Conservation (phyloP, 2,888 invertebrate genomes). For the Timandra comae region DNA sequence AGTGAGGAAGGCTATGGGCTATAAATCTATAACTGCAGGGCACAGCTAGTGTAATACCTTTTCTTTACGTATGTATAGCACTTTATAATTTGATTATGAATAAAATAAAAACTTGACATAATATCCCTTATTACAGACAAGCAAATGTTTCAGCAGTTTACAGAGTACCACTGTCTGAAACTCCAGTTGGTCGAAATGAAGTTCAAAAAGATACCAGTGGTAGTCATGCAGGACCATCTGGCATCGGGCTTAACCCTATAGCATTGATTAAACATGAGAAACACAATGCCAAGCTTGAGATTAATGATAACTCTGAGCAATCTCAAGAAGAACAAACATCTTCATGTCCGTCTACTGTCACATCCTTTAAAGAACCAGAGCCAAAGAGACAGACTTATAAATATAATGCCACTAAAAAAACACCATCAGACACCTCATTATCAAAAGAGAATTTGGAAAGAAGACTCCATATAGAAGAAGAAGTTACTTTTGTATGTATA, state of each 20-base stretch:
- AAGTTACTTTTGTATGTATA: constrained; percentile 66
- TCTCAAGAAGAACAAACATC: constrained; percentile 10
- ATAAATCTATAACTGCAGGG: no score
- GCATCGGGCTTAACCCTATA: constrained; percentile 34
- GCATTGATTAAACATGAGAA: constrained; percentile 33
- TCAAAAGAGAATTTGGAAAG: constrained; percentile 52
- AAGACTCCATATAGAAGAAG: constrained; percentile 61
- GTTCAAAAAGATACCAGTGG: constrained; percentile 2
- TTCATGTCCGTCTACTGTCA: no score
- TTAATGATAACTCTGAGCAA: no score
- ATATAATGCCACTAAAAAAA: constrained; percentile 10
- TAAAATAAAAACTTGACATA: no score
- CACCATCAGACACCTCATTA: constrained; percentile 21
- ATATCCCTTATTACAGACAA: no score
- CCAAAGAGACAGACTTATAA: background rate
- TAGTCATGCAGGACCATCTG: constrained; percentile 26
- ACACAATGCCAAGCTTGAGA: no score
- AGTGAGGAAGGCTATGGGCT: no score
- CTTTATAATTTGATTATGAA: no score
- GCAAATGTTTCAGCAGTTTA: constrained; percentile 82
- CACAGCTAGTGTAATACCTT: no score
- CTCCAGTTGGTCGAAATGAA: constrained; percentile 1
- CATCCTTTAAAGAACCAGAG: constrained; percentile 6
- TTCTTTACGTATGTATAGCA: no score
- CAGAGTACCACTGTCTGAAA: constrained; percentile 38